Evolutionary conservation across 2,888 invertebrate genomes (phyloP).

Genomic region (Harpalus rubripes): DNA sequence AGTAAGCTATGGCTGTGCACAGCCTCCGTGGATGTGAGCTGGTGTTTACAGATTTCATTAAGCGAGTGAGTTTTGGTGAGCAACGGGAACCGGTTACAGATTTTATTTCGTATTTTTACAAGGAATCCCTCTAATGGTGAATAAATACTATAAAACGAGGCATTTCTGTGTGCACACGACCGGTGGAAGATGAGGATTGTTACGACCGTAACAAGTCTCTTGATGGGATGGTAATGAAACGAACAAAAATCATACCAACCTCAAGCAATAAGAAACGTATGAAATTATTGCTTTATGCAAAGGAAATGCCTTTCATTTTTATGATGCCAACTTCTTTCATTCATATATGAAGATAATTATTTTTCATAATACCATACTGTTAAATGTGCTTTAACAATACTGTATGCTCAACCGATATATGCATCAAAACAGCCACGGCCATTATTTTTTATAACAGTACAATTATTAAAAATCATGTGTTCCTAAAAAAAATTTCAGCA

Average conservation of each 20-base stretch:
- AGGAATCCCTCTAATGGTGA: conserved; percentile 59
- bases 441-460: no score
- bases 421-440: no score
- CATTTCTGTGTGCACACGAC: conserved; percentile 36
- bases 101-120: conserved; percentile 62
- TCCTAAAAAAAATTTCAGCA: no score
- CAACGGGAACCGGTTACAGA: conserved; percentile 74
- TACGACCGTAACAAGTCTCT: conserved; percentile 33
- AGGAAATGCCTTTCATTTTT: neutral
- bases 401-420: no score
- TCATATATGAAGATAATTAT: neutral
- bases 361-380: no score
- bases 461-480: no score
- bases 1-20: conserved; percentile 73
- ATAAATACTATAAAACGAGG: conserved; percentile 60
- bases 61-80: conserved; percentile 74
- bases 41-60: conserved; percentile 76
- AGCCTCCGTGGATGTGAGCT: conserved; percentile 72
- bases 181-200: neutral
- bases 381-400: no score
- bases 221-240: conserved; percentile 26
- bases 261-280: neutral
- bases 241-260: neutral
- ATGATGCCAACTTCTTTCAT: neutral
- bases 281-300: neutral